A percentile compares a stretch with the other conserved stretches of the same genome.
phyloP scores from a whole-genome alignment of 2,888 invertebrate genomes.

The Muscina levida region DNA sequence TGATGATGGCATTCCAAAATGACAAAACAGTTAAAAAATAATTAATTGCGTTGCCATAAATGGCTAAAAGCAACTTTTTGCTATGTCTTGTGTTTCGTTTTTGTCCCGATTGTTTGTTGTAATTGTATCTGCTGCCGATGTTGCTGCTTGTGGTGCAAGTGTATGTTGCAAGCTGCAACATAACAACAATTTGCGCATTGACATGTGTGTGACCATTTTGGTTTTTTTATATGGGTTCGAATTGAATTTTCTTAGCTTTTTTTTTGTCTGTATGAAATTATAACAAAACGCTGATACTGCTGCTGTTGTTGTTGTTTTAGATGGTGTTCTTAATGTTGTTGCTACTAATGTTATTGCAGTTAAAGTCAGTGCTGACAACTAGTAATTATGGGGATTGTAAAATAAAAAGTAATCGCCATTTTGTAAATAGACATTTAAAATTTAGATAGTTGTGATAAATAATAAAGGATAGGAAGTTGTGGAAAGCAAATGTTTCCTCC shows the following conservation, averaged over 20 bases:
- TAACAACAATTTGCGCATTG: slow-evolving; percentile 62
- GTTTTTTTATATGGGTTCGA: slow-evolving; percentile 73
- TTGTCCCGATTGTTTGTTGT: neutral
- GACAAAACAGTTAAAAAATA: slow-evolving; percentile 80
- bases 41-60: slow-evolving; percentile 80
- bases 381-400: slow-evolving; percentile 62
- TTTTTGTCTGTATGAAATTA: slow-evolving; percentile 8
- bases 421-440: slow-evolving; percentile 68
- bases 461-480: no score
- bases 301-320: slow-evolving; percentile 51
- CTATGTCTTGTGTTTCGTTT: slow-evolving; percentile 27
- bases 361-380: neutral
- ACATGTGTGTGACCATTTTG: slow-evolving; percentile 72
- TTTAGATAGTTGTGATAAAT: no score
- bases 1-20: slow-evolving; percentile 75
- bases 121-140: slow-evolving; percentile 12
- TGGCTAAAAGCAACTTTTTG: slow-evolving; percentile 73
- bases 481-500: no score
- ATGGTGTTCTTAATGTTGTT: slow-evolving; percentile 51
- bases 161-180: slow-evolving; percentile 58
- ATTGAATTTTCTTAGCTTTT: slow-evolving; percentile 61
- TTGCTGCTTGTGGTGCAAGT: slow-evolving; percentile 35
- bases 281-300: slow-evolving; percentile 2
- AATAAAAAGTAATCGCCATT: slow-evolving; percentile 68
- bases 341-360: slow-evolving; percentile 14